phyloP scores from a whole-genome alignment of 2,113 vertebrate species.

The Pelodiscus sinensis region DNA sequence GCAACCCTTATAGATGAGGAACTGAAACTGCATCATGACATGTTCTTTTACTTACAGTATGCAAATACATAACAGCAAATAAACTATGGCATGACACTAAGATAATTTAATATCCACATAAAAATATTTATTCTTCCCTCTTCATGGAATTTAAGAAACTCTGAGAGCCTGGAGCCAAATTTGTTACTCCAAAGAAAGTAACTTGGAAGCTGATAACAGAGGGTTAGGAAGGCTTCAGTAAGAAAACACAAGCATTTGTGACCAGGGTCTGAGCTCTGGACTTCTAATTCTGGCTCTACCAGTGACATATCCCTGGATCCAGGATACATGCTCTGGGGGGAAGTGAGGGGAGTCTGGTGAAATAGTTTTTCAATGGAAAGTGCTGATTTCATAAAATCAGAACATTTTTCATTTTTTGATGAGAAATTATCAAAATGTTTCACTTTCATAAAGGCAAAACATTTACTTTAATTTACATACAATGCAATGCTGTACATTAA shows the following conservation, averaged over 20 bases:
- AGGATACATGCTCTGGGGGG: too few species aligned
- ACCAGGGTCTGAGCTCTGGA: background rate
- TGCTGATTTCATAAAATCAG: background rate
- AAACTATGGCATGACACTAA: slow-evolving; percentile 78
- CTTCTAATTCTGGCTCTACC: background rate
- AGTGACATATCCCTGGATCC: background rate
- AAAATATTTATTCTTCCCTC: slow-evolving; percentile 81
- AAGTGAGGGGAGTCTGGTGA: background rate
- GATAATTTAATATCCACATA: slow-evolving; percentile 85
- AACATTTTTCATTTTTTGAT: background rate
- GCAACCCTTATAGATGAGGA: slow-evolving; percentile 72
- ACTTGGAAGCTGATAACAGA: slow-evolving; percentile 79
- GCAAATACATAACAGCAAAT: slow-evolving; percentile 72
- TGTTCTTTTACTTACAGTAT: slow-evolving; percentile 81
- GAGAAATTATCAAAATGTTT: background rate
- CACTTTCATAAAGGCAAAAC: background rate
- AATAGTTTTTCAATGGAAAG: background rate
- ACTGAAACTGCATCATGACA: slow-evolving; percentile 76
- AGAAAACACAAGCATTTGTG: fast-evolving
- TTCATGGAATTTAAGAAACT: slow-evolving; percentile 84
- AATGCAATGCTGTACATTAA: background rate
- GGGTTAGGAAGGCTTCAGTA: background rate
- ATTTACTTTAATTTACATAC: background rate
- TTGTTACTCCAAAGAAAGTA: slow-evolving; percentile 79
- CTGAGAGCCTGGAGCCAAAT: slow-evolving; percentile 75